Percentiles rank a stretch among this genome's conserved stretches.
Conservation (phyloP, 2,888 invertebrate species). For the Acrobasis suavella region DNA sequence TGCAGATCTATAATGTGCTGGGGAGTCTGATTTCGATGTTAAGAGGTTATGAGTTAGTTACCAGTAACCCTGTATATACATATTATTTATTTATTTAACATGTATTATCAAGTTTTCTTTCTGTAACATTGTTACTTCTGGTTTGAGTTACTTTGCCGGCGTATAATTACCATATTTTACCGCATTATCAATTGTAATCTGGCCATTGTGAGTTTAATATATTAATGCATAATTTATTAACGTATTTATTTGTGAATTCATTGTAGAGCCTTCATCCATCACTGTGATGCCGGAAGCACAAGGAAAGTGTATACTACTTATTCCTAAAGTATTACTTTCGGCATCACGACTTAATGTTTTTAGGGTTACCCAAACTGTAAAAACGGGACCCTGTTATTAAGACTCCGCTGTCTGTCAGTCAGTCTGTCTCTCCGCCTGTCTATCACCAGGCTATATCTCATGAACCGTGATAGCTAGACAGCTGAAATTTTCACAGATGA, state of each 20-base stretch:
- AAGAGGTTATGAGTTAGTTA: too few relatives aligned
- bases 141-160: not conserved
- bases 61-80: too few relatives aligned
- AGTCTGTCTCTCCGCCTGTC: too few relatives aligned
- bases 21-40: too few relatives aligned
- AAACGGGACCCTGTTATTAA: too few relatives aligned
- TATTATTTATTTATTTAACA: not conserved
- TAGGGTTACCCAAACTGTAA: too few relatives aligned
- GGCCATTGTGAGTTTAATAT: conserved; percentile 3
- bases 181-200: conserved; percentile 17
- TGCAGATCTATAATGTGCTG: too few relatives aligned
- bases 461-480: too few relatives aligned
- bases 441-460: too few relatives aligned
- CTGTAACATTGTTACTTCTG: not conserved
- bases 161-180: conserved; percentile 12
- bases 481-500: too few relatives aligned
- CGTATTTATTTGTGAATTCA: not conserved
- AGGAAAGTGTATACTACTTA: too few relatives aligned
- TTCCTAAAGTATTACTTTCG: conserved; percentile 7
- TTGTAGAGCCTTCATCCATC: not conserved
- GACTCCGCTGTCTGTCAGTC: too few relatives aligned
- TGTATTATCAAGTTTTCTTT: not conserved
- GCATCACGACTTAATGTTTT: not conserved
- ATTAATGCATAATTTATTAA: conserved; percentile 14
- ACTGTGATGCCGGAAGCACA: not conserved